Evolutionary conservation across 92 coral and sea anemone species (phyloP).

Genomic region (Diadumene lineata): DNA sequence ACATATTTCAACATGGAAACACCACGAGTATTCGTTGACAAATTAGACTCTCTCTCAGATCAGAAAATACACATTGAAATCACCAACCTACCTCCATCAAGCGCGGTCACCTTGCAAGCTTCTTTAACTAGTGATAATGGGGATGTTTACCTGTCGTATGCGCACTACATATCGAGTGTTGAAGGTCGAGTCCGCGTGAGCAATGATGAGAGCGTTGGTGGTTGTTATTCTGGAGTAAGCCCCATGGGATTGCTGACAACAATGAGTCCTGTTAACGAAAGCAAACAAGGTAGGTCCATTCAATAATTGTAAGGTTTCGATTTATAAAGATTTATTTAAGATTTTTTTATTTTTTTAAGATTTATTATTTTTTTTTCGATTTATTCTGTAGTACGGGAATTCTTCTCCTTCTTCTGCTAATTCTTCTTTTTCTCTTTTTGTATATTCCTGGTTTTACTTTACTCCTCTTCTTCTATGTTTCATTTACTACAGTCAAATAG

Average conservation of each 20-base stretch:
- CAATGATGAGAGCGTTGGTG: slow-evolving; percentile 41
- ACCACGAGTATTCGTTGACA: neutral
- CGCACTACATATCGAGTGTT: slow-evolving; percentile 25
- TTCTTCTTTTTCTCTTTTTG: too few relatives aligned
- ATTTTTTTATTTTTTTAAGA: too few relatives aligned
- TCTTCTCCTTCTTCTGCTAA: too few relatives aligned
- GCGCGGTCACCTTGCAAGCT: slow-evolving; percentile 36
- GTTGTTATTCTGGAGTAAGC: slow-evolving; percentile 57
- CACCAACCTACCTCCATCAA: slow-evolving; percentile 4
- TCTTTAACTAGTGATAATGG: slow-evolving; percentile 42
- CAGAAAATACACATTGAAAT: slow-evolving; percentile 31
- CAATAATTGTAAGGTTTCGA: too few relatives aligned
- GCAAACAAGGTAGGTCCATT: slow-evolving; percentile 22
- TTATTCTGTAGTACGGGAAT: too few relatives aligned
- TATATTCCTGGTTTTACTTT: too few relatives aligned
- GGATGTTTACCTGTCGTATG: slow-evolving; percentile 28
- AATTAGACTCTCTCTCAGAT: slow-evolving; percentile 37
- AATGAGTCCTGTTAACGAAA: slow-evolving; percentile 48
- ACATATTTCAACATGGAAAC: neutral
- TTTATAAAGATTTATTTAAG: too few relatives aligned
- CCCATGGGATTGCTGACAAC: slow-evolving; percentile 77
- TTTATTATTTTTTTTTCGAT: too few relatives aligned
- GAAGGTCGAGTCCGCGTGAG: slow-evolving; percentile 21
- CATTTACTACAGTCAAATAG: too few relatives aligned
- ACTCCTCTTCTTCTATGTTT: too few relatives aligned